Conservation (phyloP, 2,113 vertebrate species). For the Tachysurus fulvidraco region DNA sequence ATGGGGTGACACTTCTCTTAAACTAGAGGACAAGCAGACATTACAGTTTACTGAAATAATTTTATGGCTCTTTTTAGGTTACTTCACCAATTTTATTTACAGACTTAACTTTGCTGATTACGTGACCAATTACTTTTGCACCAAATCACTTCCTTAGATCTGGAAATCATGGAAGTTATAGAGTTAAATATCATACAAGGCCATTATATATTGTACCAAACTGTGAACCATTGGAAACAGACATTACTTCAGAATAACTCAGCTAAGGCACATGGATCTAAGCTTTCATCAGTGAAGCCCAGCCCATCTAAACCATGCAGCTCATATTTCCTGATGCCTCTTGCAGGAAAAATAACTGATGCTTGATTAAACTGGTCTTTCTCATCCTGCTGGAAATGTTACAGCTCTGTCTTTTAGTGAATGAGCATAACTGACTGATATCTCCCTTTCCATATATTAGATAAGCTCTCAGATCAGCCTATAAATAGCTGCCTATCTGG, state of each 20-base stretch:
- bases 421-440: background rate
- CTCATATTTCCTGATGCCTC: background rate
- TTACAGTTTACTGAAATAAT: background rate
- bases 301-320: background rate
- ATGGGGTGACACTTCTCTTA: background rate
- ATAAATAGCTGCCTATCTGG: background rate
- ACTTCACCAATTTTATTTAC: background rate
- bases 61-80: background rate
- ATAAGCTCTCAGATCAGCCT: background rate
- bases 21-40: background rate
- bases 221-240: background rate
- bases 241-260: background rate
- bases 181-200: background rate
- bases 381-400: constrained; percentile 5
- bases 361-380: background rate
- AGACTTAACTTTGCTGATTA: background rate
- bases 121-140: background rate
- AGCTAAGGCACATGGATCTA: background rate
- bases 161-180: background rate
- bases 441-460: background rate
- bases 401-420: background rate
- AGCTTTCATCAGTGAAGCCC: background rate
- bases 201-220: background rate
- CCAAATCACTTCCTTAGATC: background rate
- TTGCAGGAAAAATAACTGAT: background rate